Percentiles rank a stretch among this genome's conserved stretches.
These are phyloP conservation scores for Orthosia gracilis DNA, from an alignment of 2,888 invertebrate genomes.

Conservation along the genomic window DNA sequence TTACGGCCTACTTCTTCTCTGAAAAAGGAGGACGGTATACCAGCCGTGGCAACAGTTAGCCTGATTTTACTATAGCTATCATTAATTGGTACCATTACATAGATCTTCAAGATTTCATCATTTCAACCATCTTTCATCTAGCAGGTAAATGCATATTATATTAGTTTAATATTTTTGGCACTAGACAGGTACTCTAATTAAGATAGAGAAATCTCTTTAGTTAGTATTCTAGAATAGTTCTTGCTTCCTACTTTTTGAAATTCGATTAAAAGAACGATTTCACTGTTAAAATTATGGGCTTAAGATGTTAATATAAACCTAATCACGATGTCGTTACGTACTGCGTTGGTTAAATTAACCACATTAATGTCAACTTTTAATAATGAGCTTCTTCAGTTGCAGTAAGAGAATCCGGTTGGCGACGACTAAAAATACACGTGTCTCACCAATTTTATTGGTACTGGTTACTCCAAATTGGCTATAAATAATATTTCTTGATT, in stretches of 20 bases:
- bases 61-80: neutral
- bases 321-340: slow-evolving; percentile 48
- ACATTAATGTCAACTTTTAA: slow-evolving; percentile 33
- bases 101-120: too few species aligned
- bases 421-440: neutral
- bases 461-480: neutral
- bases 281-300: slow-evolving; percentile 60
- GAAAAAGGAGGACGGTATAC: too few species aligned
- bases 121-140: slow-evolving; percentile 27
- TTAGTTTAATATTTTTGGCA: neutral
- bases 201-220: slow-evolving; percentile 65
- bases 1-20: neutral
- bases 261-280: slow-evolving; percentile 62
- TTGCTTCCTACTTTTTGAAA: slow-evolving; percentile 44
- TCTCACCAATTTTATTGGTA: too few species aligned
- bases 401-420: neutral
- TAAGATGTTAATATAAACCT: slow-evolving; percentile 48
- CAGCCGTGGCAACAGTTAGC: neutral
- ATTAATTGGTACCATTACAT: too few species aligned
- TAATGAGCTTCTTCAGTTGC: slow-evolving; percentile 21
- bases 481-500: too few species aligned
- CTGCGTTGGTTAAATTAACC: slow-evolving; percentile 30
- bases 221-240: slow-evolving; percentile 69
- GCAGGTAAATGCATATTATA: neutral
- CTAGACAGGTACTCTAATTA: slow-evolving; percentile 26